Percentiles rank a stretch among this genome's conserved stretches.
phyloP scores from a whole-genome alignment of 2,113 vertebrate species.

The Serinus canaria region DNA sequence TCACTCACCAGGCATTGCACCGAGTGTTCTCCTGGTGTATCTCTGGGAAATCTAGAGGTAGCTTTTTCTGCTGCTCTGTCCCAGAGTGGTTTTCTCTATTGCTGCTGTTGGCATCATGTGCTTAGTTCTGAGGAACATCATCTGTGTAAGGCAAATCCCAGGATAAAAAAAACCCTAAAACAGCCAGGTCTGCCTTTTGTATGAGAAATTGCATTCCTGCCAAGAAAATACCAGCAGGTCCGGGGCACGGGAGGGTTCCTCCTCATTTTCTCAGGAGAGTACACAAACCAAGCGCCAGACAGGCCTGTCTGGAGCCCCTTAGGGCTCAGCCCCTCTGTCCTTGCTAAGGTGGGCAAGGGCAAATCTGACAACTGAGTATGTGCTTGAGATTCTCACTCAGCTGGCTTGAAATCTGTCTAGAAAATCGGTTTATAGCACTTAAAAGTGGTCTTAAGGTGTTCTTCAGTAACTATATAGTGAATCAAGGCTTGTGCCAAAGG shows the following conservation, averaged over 20 bases:
- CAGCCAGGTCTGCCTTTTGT: not conserved
- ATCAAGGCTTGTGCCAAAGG: not conserved
- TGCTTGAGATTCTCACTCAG: not conserved
- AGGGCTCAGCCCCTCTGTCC: not conserved
- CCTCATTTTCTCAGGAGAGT: not conserved
- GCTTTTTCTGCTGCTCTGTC: not conserved
- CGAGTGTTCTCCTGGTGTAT: not conserved
- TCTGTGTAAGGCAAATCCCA: not conserved
- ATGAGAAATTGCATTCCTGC: not conserved
- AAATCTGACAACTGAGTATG: too few relatives aligned
- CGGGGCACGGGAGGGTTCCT: not conserved
- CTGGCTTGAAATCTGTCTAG: not conserved
- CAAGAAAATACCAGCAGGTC: not conserved
- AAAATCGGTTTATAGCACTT: not conserved
- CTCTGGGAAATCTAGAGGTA: not conserved
- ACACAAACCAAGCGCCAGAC: not conserved
- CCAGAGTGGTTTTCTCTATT: not conserved
- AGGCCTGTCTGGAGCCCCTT: not conserved
- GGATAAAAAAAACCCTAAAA: not conserved
- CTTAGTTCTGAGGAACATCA: not conserved
- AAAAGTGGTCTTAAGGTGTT: not conserved
- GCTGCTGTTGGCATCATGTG: not conserved
- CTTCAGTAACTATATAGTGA: not conserved
- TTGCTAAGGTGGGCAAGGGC: too few relatives aligned
- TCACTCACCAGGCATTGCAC: fast-evolving